Conservation (phyloP, 2,888 invertebrate genomes). For the Tupiocoris notatus region DNA sequence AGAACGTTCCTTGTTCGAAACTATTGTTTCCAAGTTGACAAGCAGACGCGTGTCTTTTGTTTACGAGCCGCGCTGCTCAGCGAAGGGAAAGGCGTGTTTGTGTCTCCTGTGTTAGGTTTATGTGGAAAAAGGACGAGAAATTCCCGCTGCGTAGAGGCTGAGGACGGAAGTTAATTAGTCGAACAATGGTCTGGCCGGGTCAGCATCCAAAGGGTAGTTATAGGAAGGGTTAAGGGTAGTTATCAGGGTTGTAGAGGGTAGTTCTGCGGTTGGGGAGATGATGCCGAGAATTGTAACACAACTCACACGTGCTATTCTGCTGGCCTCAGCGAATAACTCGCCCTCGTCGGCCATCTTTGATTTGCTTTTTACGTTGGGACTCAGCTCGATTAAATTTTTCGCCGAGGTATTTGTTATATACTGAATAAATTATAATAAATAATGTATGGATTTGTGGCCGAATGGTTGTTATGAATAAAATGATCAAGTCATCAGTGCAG, state of each 20-base stretch:
- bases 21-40: neutral
- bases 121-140: neutral
- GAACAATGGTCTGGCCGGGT: neutral
- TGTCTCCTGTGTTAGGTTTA: neutral
- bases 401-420: too few species aligned
- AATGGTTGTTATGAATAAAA: too few species aligned
- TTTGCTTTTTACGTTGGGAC: too few species aligned
- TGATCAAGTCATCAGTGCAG: too few species aligned
- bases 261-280: neutral
- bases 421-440: too few species aligned
- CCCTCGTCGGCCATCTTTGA: neutral
- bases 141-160: neutral
- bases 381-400: too few species aligned
- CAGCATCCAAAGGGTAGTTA: neutral
- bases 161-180: conserved; percentile 10
- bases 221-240: neutral
- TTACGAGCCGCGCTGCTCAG: neutral
- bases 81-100: neutral
- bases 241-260: neutral
- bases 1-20: neutral
- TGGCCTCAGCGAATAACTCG: neutral
- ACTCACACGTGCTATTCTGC: neutral
- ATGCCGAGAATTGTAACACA: neutral
- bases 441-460: too few species aligned
- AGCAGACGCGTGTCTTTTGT: neutral